Evolutionary conservation across 2,113 vertebrate species (phyloP).

Genomic region (Ammodytes marinus): DNA sequence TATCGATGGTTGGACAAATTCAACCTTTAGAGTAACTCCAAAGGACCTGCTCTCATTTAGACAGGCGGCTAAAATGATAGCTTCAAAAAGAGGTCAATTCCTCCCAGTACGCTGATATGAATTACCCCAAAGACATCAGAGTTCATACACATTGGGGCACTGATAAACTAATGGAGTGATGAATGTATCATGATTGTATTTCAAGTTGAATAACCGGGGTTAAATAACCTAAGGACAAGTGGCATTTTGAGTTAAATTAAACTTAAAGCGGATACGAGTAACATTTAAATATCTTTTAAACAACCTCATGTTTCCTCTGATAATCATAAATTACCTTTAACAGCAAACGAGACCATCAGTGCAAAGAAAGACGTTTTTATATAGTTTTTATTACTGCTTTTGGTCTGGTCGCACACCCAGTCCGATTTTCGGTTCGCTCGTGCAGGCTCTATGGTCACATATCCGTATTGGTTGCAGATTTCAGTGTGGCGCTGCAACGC

Average conservation of each 20-base stretch:
- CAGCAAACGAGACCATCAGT: no score
- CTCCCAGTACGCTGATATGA: slow-evolving; percentile 3
- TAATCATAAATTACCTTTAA: no score
- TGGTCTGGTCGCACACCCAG: no score
- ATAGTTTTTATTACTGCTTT: no score
- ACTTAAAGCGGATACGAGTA: no score
- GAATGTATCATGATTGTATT: slow-evolving; percentile 14
- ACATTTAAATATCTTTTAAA: no score
- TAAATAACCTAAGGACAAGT: not conserved
- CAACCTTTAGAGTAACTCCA: slow-evolving; percentile 3
- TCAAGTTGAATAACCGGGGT: not conserved
- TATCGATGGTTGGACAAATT: slow-evolving; percentile 16
- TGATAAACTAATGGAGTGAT: slow-evolving; percentile 10
- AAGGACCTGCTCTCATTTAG: slow-evolving; percentile 6
- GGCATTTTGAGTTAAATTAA: slow-evolving; percentile 1
- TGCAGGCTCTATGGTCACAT: no score
- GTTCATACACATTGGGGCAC: slow-evolving; percentile 3
- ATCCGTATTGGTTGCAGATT: no score
- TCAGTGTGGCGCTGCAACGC: no score
- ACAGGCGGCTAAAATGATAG: slow-evolving; percentile 11
- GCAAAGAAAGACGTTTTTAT: no score
- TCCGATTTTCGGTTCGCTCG: no score
- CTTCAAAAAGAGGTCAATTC: not conserved
- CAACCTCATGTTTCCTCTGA: no score
- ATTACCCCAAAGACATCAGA: slow-evolving; percentile 17